Evolutionary conservation across 2,113 vertebrate species (phyloP).

Genomic region (Chlorodrepanis virens): DNA sequence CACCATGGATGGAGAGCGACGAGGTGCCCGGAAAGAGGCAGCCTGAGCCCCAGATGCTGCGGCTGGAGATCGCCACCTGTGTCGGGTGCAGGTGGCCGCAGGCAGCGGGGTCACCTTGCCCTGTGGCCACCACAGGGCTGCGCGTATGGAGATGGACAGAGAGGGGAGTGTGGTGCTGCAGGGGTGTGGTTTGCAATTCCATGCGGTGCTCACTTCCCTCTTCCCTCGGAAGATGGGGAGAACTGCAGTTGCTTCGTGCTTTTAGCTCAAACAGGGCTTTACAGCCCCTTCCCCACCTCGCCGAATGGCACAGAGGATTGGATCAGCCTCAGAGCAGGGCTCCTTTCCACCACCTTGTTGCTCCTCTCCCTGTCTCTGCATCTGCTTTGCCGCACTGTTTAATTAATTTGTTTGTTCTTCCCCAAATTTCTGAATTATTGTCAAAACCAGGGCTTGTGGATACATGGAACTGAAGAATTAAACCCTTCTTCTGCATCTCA

Average conservation of each 20-base stretch:
- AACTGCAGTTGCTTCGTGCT: not conserved
- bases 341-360: not conserved
- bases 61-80: not conserved
- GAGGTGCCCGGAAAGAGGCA: constrained; percentile 40
- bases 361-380: not conserved
- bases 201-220: not conserved
- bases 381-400: not conserved
- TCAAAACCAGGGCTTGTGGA: not conserved
- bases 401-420: not conserved
- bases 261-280: not conserved
- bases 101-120: not conserved
- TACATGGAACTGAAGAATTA: not conserved
- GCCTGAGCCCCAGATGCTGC: constrained; percentile 51
- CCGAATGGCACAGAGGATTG: not conserved
- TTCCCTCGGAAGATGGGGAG: not conserved
- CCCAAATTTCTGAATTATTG: not conserved
- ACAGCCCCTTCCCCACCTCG: not conserved
- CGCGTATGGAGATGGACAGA: not conserved
- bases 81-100: constrained; percentile 6
- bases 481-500: not conserved
- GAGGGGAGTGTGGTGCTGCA: not conserved
- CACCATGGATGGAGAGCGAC: not conserved
- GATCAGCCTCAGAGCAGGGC: not conserved
- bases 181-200: not conserved
- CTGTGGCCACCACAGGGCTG: not conserved